phyloP scores from a whole-genome alignment of 2,888 invertebrate genomes.

The Tridacna crocea region DNA sequence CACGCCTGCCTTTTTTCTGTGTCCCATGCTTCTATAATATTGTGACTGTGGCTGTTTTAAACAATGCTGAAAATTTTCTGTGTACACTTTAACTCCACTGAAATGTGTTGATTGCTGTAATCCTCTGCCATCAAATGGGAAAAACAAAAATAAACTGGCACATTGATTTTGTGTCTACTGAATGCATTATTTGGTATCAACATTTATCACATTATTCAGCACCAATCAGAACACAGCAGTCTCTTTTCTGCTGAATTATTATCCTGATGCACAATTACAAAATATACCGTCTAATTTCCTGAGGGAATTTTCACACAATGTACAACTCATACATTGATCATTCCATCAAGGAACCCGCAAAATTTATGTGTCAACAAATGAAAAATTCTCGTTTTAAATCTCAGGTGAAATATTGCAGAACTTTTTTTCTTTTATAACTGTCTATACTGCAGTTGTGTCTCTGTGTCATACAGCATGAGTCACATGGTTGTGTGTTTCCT shows the following conservation, averaged over 20 bases:
- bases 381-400: slow-evolving; percentile 58
- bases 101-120: neutral
- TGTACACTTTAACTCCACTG: no score
- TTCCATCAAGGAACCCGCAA: slow-evolving; percentile 55
- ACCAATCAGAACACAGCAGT: slow-evolving; percentile 60
- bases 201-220: slow-evolving; percentile 60
- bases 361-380: slow-evolving; percentile 21
- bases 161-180: slow-evolving; percentile 39
- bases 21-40: no score
- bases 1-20: no score
- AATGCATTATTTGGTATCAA: slow-evolving; percentile 62
- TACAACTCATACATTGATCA: slow-evolving; percentile 35
- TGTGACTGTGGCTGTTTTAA: no score
- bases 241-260: slow-evolving; percentile 51
- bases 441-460: slow-evolving; percentile 19
- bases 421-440: slow-evolving; percentile 19
- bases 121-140: slow-evolving; percentile 1
- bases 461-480: slow-evolving; percentile 41
- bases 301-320: slow-evolving; percentile 53
- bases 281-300: slow-evolving; percentile 34
- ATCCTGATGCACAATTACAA: slow-evolving; percentile 49
- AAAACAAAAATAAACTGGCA: slow-evolving; percentile 26
- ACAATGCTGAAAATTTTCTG: no score
- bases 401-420: slow-evolving; percentile 23
- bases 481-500: slow-evolving; percentile 32